Evolutionary conservation across 2,797 vertebrate genomes (phyloP), one percentile per base, ranked within the genome.

Genomic region (Sebastes melanostomus): DNA sequence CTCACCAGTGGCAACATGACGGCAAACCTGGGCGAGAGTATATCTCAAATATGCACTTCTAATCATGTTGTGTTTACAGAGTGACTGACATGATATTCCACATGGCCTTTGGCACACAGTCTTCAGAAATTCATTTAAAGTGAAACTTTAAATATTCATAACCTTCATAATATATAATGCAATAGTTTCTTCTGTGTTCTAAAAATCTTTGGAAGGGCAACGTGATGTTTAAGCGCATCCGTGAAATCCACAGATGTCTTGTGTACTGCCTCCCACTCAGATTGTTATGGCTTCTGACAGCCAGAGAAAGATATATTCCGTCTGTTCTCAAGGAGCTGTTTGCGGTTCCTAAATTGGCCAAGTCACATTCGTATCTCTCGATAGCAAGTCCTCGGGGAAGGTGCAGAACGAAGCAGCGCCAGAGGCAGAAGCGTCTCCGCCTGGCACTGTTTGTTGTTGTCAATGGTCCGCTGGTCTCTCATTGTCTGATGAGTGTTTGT

Each of bases 371-470:
- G 61, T 81, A 74, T 82, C 88, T 88, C 75, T 77, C 61, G 79
- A 79, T 81, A 72, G 77, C 84, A 89, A 72, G 78, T 91, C 87
- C 80, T 70, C 36, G 2, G 85, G 83, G 86, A 85, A 72, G 74
- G 81, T 69, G 74, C 70, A 70, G 81, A 70, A 68, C 77, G 77
- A 85, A 81, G 61, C 30, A 68, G 75, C 10, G 82, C 83, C 71
- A 29, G 70, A 69, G 52, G 84, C 82, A 62, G 88, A 77, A 72
- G 72, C 29, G 18, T 92, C 82, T 77, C 61, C 55, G 84, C 75
- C 80, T 89, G 80, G 82, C 84, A 89, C 86, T 42, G 76, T 89
- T 90, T 89, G 80, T 86, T 85, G 82, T 81, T 76, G 79, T 90
- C 80, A 76, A 5, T 66, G 80, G 79, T 87, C 62, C 30, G 32